A percentile compares a stretch with the other conserved stretches of the same genome.
Conservation (phyloP, 2,113 vertebrate genomes). For the Dascyllus trimaculatus region DNA sequence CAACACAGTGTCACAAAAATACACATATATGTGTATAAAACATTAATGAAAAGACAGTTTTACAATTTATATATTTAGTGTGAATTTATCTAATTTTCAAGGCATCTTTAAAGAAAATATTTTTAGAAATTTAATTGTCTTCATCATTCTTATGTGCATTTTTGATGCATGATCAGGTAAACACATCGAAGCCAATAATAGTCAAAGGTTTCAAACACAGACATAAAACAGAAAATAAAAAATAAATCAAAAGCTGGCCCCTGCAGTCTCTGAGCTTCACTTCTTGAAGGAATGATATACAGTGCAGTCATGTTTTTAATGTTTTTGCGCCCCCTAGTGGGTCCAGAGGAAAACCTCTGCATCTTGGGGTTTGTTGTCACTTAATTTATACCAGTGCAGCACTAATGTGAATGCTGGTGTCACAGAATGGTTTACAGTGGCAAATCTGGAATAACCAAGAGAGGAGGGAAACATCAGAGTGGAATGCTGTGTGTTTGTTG, state of each 20-base stretch:
- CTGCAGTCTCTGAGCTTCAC: conserved; percentile 5
- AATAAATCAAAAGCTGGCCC: neutral
- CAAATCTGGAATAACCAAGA: neutral
- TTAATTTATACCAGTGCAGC: conserved; percentile 18
- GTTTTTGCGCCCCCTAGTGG: conserved; percentile 69
- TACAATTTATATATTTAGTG: too few relatives aligned
- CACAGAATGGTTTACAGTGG: conserved; percentile 18
- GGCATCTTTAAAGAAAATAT: too few relatives aligned
- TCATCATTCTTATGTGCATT: neutral
- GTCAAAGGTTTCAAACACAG: neutral
- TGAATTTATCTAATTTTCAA: too few relatives aligned
- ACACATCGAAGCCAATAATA: neutral
- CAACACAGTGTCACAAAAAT: too few relatives aligned
- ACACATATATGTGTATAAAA: too few relatives aligned
- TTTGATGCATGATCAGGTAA: neutral
- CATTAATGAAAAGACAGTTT: too few relatives aligned
- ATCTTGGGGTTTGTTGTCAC: conserved; percentile 12
- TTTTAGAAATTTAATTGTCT: too few relatives aligned
- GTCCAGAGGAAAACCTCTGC: neutral
- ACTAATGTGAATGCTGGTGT: conserved; percentile 20
- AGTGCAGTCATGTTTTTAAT: conserved; percentile 21
- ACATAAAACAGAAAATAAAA: neutral
- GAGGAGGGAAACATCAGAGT: neutral
- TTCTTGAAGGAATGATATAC: neutral
- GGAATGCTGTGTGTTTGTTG: too few relatives aligned